Conservation (phyloP, 2,888 invertebrate genomes). For the Volucella inflata region DNA sequence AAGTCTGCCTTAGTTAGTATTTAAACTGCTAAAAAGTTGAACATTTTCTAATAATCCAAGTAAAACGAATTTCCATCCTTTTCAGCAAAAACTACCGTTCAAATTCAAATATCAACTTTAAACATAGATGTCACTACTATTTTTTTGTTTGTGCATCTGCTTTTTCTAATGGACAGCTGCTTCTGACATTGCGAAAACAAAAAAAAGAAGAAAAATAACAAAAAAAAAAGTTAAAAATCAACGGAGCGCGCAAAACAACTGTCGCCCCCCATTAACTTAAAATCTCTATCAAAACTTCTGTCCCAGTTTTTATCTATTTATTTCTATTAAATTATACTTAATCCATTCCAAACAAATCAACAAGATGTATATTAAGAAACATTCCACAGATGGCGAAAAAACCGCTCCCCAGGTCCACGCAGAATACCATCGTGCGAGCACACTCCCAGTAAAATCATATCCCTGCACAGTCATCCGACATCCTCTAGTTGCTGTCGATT, state of each 20-base stretch:
- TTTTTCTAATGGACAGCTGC: constrained; percentile 38
- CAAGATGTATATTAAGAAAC: constrained; percentile 57
- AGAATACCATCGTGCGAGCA: constrained; percentile 12
- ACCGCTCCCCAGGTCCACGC: constrained; percentile 9
- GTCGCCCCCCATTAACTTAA: constrained; percentile 32
- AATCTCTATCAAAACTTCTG: constrained; percentile 1
- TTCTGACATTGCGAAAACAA: constrained; percentile 36
- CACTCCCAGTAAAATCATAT: constrained; percentile 25
- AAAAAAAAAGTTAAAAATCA: constrained; percentile 7
- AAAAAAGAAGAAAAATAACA: constrained; percentile 1
- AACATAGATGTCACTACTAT: constrained; percentile 12
- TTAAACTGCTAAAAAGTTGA: too few relatives aligned
- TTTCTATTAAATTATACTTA: constrained; percentile 11
- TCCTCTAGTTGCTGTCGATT: constrained; percentile 43
- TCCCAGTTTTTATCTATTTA: constrained; percentile 23
- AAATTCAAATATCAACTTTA: not conserved
- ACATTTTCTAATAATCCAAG: too few relatives aligned
- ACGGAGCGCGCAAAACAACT: constrained; percentile 31
- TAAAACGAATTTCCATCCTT: too few relatives aligned
- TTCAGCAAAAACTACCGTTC: not conserved
- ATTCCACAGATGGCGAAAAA: constrained; percentile 65
- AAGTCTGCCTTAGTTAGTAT: too few relatives aligned
- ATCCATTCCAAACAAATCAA: constrained; percentile 61
- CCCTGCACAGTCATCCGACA: constrained; percentile 61
- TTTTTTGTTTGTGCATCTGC: too few relatives aligned